Conservation (phyloP, 1,140 invertebrate genomes). For the Pollicipes pollicipes region DNA sequence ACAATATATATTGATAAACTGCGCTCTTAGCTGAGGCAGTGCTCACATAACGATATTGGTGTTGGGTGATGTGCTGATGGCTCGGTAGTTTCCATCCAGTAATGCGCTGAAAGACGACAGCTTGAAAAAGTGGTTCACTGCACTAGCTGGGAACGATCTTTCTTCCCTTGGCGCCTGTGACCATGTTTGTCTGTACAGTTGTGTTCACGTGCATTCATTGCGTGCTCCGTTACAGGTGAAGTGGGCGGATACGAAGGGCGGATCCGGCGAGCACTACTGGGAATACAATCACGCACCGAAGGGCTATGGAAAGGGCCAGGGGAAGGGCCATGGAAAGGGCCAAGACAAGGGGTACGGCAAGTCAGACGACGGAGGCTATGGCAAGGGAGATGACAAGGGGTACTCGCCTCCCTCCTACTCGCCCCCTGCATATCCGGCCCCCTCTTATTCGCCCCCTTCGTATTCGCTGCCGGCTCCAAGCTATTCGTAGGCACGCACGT, state of each 20-base stretch:
- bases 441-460: not conserved
- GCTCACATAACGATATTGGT: too few species aligned
- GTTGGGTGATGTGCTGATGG: too few species aligned
- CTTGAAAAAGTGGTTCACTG: too few species aligned
- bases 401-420: not conserved
- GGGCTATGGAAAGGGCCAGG: slow-evolving; percentile 12
- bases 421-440: not conserved
- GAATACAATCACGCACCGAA: slow-evolving; percentile 27
- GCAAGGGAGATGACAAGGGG: not conserved
- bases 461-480: not conserved
- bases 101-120: too few species aligned
- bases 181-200: too few species aligned
- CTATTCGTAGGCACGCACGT: not conserved
- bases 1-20: too few species aligned
- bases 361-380: too few species aligned
- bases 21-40: too few species aligned
- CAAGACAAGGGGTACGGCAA: not conserved
- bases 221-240: slow-evolving; percentile 21
- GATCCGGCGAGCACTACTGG: slow-evolving; percentile 27
- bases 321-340: slow-evolving; percentile 2
- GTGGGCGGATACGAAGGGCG: slow-evolving; percentile 25
- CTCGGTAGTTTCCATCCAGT: too few species aligned
- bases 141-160: too few species aligned
- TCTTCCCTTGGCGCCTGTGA: too few species aligned
- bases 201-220: too few species aligned